Evolutionary conservation across 2,797 vertebrate species (phyloP).

Genomic region (Chelon labrosus): DNA sequence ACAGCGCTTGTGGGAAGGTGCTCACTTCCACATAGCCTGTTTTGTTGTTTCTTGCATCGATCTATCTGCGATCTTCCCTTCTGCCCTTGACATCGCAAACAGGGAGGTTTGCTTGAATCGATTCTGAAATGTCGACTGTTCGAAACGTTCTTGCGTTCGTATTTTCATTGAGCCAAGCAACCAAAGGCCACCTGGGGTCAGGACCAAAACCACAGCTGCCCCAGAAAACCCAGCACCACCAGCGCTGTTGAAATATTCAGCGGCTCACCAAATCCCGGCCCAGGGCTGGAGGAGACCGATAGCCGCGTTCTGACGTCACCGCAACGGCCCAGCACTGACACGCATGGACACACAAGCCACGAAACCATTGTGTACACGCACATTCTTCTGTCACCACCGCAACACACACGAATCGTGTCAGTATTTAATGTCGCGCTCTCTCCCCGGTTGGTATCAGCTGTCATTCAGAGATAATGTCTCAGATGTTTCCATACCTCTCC

Average conservation of each 20-base stretch:
- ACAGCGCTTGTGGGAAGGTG: slow-evolving; percentile 10
- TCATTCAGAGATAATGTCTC: slow-evolving; percentile 72
- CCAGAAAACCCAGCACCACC: slow-evolving; percentile 42
- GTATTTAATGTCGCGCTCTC: slow-evolving; percentile 60
- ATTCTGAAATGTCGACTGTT: slow-evolving; percentile 22
- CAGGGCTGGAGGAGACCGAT: slow-evolving; percentile 27
- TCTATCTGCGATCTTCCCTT: slow-evolving; percentile 4
- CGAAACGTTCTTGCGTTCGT: slow-evolving; percentile 22
- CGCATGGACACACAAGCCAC: slow-evolving; percentile 15
- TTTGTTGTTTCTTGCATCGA: slow-evolving; percentile 30
- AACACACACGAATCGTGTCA: slow-evolving; percentile 41
- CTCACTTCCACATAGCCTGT: slow-evolving; percentile 27
- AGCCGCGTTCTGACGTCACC: slow-evolving; percentile 38
- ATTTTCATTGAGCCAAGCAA: slow-evolving; percentile 23
- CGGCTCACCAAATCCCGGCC: slow-evolving; percentile 48
- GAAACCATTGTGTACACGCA: slow-evolving; percentile 24
- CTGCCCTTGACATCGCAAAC: neutral
- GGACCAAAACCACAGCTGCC: slow-evolving; percentile 46
- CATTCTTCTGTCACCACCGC: slow-evolving; percentile 35
- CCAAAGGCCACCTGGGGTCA: slow-evolving; percentile 32
- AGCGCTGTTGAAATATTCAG: slow-evolving; percentile 65
- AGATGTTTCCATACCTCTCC: slow-evolving; percentile 74
- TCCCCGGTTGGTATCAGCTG: slow-evolving; percentile 70
- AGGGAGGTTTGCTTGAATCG: slow-evolving; percentile 7
- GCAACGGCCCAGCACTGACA: slow-evolving; percentile 18